Base-by-base conservation (phyloP, 1,140 invertebrate species). In the Mylabris phalerata region DNA sequence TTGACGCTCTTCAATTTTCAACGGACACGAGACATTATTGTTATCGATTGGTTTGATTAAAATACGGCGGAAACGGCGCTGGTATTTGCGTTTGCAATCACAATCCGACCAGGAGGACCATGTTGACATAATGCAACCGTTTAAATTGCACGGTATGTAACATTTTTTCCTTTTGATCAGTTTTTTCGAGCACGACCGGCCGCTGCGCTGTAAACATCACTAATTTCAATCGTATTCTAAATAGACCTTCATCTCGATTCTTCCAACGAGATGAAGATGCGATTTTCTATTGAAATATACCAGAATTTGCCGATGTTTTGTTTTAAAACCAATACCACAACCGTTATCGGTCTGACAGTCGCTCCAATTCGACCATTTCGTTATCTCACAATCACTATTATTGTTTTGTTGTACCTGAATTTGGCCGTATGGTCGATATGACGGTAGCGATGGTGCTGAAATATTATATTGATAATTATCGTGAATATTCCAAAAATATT, bases 61-160 rank as follows among this genome's bases (percentile, higher is more conserved):
- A 1, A 79, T 65, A 7, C 68, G 72, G 66, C 80, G 72, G 2
- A 76, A 78, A 46, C 81, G 71, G 46, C 77, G 75, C 44, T 76
- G 73, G 2, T 77, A 62, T 2, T 71, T n/a, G 59, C 84, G 86
- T 9, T 74, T 77, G 13, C 75, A 73, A 4, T 78, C 79, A 60
- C 84, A 86, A 1, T 75, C 75, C 19, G 83, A 81, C 84, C 84
- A 86, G 9, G 62, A 52, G 9, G 82, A 80, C 83, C 83, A 86
- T 42, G 77, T 69, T 1, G 80, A 79, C 62, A 84, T 78, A 59
- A 75, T 68, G 57, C 84, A 86, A 43, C 50, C 48, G n/a, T 61
- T 56, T 11, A 58, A 49, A 44, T 59, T 75, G 63, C 59, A 66
- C 27, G 65, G 60, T 39, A 65, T 67, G 19, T 71, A 62, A n/a